Evolutionary conservation across 1,140 invertebrate species (phyloP), one percentile per base, ranked within the genome.

Genomic region (Harlomillsia oculata): DNA sequence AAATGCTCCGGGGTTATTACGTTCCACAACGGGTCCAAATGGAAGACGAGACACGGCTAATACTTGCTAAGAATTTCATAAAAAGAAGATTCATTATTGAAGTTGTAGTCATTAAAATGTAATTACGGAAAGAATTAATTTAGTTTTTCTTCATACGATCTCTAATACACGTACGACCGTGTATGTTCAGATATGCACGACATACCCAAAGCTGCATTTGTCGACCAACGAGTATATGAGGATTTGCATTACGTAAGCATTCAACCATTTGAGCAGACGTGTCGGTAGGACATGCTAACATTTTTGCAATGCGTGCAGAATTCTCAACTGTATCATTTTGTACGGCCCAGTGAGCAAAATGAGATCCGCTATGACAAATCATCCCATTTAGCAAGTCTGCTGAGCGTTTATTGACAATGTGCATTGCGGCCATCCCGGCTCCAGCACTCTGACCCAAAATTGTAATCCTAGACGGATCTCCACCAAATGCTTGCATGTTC

Each of bases 331-430:
- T 54, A 1, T 32, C 34, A 30, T 63, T 46, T 30, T 44, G 25
- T 1, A 63, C 34, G 3, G 50, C 45, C 61, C 61, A 63, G 25
- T 53, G 52, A 16, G 34, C 45, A 20, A 56, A 50, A 29, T 56
- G 56, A 34, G 29, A 43, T 2, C 61, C 61, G 36, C 56, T 59
- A 6, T 63, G 56, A 6, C 34, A 49, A 20, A 63, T 59, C 11
- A 21, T 56, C 8, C 50, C 37, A 40, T 49, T 30, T 25, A 58
- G 34, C 20, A 63, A 45, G 34, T 51, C 61, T 59, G n/a, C 3
- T 32, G 45, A 48, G 5, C 45, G 45, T 1, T 18, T 28, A 20
- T 28, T 32, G 16, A 48, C 21, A 16, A 48, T 21, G 14, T 32
- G n/a, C 5, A 48, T 13, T 48, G 28, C 45, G 2, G 21, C 45